A percentile compares a stretch with the other conserved stretches of the same genome.
Evolutionary conservation across 2,888 invertebrate species (phyloP).

Genomic region (Ophion costatus): DNA sequence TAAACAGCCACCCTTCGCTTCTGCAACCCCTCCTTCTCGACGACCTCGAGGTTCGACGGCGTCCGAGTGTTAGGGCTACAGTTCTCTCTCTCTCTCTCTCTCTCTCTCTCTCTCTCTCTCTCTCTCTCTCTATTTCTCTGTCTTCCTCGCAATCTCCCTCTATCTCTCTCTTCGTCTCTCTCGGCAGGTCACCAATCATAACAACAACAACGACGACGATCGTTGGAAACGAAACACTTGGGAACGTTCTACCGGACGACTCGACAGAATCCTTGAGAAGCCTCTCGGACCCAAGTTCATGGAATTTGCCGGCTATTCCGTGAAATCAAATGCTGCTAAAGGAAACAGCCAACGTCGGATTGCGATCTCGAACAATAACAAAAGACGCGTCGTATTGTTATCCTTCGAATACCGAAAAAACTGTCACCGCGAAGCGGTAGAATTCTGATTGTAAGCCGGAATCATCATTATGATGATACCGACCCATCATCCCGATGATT

Average conservation of each 20-base stretch:
- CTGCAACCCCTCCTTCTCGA: conserved; percentile 42
- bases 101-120: conserved; percentile 65
- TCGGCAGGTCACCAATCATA: conserved; percentile 48
- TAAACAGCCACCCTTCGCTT: conserved; percentile 78
- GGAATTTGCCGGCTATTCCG: neutral
- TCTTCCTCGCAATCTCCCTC: too few species aligned
- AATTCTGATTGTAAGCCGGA: too few species aligned
- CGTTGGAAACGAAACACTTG: conserved; percentile 33
- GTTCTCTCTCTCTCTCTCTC: conserved; percentile 44
- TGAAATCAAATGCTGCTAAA: neutral
- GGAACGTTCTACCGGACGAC: conserved; percentile 24
- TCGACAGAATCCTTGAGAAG: conserved; percentile 27
- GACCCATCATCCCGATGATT: too few species aligned
- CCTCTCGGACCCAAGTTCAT: neutral
- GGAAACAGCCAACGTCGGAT: too few species aligned
- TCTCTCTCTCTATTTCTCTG: conserved; percentile 34
- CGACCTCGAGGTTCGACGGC: conserved; percentile 62
- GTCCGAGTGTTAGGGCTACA: conserved; percentile 57
- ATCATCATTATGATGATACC: too few species aligned
- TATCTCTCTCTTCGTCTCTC: conserved; percentile 54
- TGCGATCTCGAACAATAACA: neutral
- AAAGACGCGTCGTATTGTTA: neutral
- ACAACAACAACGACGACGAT: conserved; percentile 39
- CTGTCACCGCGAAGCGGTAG: too few species aligned
- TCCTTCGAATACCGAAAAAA: too few species aligned